Conservation (phyloP, 2,797 vertebrate species). For the Petrocephalus schoutedeni region DNA sequence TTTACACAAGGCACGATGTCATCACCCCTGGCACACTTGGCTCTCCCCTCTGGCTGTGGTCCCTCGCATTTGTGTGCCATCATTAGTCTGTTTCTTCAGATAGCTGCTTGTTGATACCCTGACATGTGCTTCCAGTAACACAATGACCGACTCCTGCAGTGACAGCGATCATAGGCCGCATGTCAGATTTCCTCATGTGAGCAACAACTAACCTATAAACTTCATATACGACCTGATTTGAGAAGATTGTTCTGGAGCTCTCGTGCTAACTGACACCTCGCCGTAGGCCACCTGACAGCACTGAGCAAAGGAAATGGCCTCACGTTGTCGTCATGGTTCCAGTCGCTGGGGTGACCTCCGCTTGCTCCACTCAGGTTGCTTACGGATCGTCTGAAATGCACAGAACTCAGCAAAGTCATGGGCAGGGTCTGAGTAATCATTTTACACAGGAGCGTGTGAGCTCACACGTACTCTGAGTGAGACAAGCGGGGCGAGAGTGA, state of each 20-base stretch:
- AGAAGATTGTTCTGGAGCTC: background rate
- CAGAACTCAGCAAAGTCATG: slow-evolving; percentile 9
- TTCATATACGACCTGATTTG: background rate
- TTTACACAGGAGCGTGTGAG: slow-evolving; percentile 6
- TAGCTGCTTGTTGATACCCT: background rate
- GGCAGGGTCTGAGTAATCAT: background rate
- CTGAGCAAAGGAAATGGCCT: slow-evolving; percentile 45
- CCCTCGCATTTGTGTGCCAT: background rate
- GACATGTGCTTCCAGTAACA: background rate
- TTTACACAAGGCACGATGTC: background rate
- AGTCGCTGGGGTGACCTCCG: slow-evolving; percentile 72
- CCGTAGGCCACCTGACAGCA: background rate
- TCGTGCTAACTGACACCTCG: background rate
- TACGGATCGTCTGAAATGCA: slow-evolving; percentile 66
- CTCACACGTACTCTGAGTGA: slow-evolving; percentile 3
- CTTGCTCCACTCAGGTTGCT: slow-evolving; percentile 75
- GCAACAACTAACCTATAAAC: background rate
- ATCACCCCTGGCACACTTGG: background rate
- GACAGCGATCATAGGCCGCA: background rate
- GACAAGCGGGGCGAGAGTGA: background rate
- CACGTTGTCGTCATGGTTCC: slow-evolving; percentile 82
- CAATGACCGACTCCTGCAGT: background rate
- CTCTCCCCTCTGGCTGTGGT: background rate
- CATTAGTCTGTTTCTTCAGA: background rate
- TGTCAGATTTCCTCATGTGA: background rate